These are phyloP conservation scores for Orthosia gracilis DNA, from an alignment of 2,888 invertebrate species.

Conservation along the genomic window DNA sequence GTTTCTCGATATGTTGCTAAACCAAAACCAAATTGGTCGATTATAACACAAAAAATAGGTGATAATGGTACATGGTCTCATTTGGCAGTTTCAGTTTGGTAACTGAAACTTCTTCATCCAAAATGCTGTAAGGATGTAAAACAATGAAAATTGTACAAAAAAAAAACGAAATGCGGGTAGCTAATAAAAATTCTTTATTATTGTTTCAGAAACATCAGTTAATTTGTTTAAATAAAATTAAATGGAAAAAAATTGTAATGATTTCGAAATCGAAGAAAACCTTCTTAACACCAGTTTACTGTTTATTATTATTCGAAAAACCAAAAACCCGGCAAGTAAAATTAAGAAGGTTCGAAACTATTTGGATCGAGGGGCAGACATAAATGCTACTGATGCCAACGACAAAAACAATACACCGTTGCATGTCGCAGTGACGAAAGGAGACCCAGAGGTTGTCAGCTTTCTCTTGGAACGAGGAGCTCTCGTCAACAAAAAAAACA, in stretches of 20 bases:
- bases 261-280: slow-evolving; percentile 28
- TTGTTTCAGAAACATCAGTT: slow-evolving; percentile 41
- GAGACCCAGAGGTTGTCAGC: slow-evolving; percentile 54
- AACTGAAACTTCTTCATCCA: too few relatives aligned
- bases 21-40: too few relatives aligned
- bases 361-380: slow-evolving; percentile 62
- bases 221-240: neutral
- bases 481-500: slow-evolving; percentile 46
- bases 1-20: too few relatives aligned
- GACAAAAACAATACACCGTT: slow-evolving; percentile 62
- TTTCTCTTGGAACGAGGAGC: slow-evolving; percentile 62
- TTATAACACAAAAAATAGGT: too few relatives aligned
- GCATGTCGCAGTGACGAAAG: slow-evolving; percentile 63
- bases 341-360: slow-evolving; percentile 51
- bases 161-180: too few relatives aligned
- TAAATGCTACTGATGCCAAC: slow-evolving; percentile 66
- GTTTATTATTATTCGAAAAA: slow-evolving; percentile 57
- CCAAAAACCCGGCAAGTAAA: slow-evolving; percentile 45
- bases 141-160: too few relatives aligned
- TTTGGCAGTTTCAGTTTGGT: too few relatives aligned
- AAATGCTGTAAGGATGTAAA: too few relatives aligned
- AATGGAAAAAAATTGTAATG: slow-evolving; percentile 25
- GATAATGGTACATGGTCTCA: too few relatives aligned
- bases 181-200: neutral
- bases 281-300: slow-evolving; percentile 57